A percentile compares a stretch with the other conserved stretches of the same genome.
These are phyloP conservation scores for Drosophila anomelani DNA, from an alignment of 2,888 invertebrate genomes.

Conservation along the genomic window DNA sequence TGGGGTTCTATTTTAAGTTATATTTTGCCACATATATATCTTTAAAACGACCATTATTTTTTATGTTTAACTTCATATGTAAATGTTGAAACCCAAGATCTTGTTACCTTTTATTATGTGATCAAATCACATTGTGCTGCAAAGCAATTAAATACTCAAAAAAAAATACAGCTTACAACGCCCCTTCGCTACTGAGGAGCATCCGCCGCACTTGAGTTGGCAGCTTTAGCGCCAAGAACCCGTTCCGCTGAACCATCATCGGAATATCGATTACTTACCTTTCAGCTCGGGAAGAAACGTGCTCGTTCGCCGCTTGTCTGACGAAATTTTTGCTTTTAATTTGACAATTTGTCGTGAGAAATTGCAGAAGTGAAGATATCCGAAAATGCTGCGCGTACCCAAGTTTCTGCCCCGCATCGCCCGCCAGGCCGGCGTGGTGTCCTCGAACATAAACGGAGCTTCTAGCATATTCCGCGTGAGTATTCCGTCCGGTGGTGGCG, in stretches of 20 bases:
- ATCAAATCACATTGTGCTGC: conserved; percentile 1
- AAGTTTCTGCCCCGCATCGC: conserved; percentile 79
- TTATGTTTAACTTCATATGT: too few relatives aligned
- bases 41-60: neutral
- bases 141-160: conserved; percentile 2
- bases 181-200: conserved; percentile 3
- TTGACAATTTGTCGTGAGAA: conserved; percentile 44
- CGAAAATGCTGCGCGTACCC: conserved; percentile 81
- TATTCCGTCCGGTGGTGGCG: conserved; percentile 37
- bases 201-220: conserved; percentile 18
- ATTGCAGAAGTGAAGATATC: conserved; percentile 42
- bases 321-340: conserved; percentile 71
- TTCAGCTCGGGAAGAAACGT: conserved; percentile 70
- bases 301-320: conserved; percentile 62
- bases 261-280: conserved; percentile 37
- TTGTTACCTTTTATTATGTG: conserved; percentile 4
- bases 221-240: conserved; percentile 35
- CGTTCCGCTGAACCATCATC: conserved; percentile 38
- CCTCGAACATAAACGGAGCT: conserved; percentile 66
- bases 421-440: conserved; percentile 66
- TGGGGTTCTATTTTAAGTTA: neutral
- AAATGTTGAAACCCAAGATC: neutral
- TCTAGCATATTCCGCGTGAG: conserved; percentile 84
- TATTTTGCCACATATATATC: neutral
- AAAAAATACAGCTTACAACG: neutral